Percentiles rank a stretch among this genome's conserved stretches.
Conservation (phyloP, 2,797 vertebrate genomes). For the Poliocrania exsul region DNA sequence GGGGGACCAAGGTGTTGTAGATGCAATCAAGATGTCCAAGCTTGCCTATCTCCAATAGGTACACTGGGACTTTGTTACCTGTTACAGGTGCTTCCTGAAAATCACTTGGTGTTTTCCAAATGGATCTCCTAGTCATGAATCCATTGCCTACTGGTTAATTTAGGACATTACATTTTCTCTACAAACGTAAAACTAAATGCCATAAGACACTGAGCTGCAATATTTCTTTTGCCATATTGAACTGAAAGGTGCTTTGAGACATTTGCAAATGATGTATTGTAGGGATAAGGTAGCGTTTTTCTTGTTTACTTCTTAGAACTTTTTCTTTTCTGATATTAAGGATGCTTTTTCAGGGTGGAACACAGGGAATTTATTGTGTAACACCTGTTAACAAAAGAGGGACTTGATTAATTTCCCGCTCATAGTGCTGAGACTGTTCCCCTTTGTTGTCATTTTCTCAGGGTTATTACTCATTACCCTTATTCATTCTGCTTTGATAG, state of each 20-base stretch:
- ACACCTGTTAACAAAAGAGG: constrained; percentile 64
- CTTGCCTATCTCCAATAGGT: not conserved
- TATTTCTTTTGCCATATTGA: not conserved
- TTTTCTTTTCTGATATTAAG: constrained; percentile 11
- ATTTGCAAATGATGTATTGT: not conserved
- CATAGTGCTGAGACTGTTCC: constrained; percentile 54
- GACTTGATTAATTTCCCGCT: constrained; percentile 68
- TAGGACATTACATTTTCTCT: not conserved
- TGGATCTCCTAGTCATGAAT: not conserved
- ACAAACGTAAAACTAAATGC: not conserved
- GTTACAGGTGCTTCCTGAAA: not conserved
- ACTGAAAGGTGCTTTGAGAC: not conserved
- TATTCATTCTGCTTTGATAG: constrained; percentile 70
- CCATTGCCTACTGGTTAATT: not conserved
- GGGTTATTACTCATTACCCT: constrained; percentile 71
- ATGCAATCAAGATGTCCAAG: not conserved
- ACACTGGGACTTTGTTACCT: not conserved
- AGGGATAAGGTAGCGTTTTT: not conserved
- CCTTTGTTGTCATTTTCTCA: constrained; percentile 69
- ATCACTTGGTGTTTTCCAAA: not conserved
- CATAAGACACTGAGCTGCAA: rapidly evolving
- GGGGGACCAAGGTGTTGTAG: not conserved
- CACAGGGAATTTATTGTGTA: constrained; percentile 62
- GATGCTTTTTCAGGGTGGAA: constrained; percentile 44
- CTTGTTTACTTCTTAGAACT: constrained; percentile 18